Evolutionary conservation across 2,797 vertebrate species (phyloP).

Genomic region (Potorous gilbertii): DNA sequence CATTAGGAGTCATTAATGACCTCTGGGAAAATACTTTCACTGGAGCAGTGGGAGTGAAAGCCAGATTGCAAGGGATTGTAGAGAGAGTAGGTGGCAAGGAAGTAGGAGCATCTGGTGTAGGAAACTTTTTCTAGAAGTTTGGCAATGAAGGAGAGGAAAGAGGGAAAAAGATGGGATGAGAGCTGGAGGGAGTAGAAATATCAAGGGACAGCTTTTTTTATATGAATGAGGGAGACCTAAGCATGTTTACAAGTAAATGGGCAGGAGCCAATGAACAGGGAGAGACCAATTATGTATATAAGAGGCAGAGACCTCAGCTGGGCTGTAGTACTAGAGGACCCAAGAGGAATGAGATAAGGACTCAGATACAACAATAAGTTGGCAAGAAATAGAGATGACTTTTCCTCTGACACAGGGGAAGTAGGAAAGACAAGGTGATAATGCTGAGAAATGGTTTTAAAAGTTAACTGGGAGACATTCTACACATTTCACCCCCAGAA

Average conservation of each 20-base stretch:
- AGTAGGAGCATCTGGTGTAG: not conserved
- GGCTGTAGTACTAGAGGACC: not conserved
- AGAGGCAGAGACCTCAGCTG: not conserved
- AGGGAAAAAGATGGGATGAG: not conserved
- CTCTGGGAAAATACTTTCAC: not conserved
- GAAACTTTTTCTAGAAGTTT: not conserved
- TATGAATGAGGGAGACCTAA: not conserved
- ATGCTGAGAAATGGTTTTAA: not conserved
- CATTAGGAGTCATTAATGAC: not conserved
- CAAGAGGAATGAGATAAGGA: not conserved
- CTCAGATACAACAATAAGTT: not conserved
- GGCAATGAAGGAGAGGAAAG: not conserved
- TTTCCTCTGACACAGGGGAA: not conserved
- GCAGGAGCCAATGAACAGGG: not conserved
- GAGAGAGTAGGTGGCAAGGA: not conserved
- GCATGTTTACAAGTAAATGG: not conserved
- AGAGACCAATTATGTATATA: not conserved
- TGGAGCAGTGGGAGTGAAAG: not conserved
- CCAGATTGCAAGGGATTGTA: not conserved
- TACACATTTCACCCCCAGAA: not conserved
- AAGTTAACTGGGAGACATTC: not conserved
- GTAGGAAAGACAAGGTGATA: not conserved
- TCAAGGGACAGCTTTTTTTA: not conserved
- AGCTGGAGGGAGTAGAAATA: not conserved
- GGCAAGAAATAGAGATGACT: not conserved